Percentiles rank a stretch among this genome's conserved stretches.
phyloP scores from a whole-genome alignment of 2,888 invertebrate genomes.

The Chydorus sphaericus region DNA sequence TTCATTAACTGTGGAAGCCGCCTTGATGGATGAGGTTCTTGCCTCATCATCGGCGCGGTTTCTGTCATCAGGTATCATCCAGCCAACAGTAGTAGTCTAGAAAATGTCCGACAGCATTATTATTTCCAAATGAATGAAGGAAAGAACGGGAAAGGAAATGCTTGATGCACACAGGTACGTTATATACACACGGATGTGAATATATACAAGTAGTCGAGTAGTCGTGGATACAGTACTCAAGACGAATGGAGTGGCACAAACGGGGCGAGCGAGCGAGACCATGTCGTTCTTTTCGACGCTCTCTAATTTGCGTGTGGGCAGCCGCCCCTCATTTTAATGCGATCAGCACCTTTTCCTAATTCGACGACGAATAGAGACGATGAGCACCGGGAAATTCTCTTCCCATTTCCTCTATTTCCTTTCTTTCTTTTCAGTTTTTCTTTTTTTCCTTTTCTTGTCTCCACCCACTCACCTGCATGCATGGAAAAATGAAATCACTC shows the following conservation, averaged over 20 bases:
- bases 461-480: no score
- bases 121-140: background rate
- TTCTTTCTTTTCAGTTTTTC: no score
- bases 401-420: constrained; percentile 4
- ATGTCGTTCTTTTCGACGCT: background rate
- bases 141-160: background rate
- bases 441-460: background rate
- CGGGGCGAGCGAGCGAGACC: background rate
- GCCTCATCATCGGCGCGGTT: constrained; percentile 6
- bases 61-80: background rate
- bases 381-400: background rate
- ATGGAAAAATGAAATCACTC: background rate
- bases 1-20: background rate
- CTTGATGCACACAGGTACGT: background rate
- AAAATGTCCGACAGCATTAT: background rate
- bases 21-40: constrained; percentile 1
- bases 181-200: background rate
- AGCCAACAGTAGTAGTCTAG: background rate
- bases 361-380: no score
- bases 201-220: no score
- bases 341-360: constrained; percentile 7
- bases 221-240: background rate
- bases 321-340: constrained; percentile 8
- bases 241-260: background rate
- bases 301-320: constrained; percentile 7